Evolutionary conservation across 2,113 vertebrate genomes (phyloP).

Genomic region (Caretta caretta): DNA sequence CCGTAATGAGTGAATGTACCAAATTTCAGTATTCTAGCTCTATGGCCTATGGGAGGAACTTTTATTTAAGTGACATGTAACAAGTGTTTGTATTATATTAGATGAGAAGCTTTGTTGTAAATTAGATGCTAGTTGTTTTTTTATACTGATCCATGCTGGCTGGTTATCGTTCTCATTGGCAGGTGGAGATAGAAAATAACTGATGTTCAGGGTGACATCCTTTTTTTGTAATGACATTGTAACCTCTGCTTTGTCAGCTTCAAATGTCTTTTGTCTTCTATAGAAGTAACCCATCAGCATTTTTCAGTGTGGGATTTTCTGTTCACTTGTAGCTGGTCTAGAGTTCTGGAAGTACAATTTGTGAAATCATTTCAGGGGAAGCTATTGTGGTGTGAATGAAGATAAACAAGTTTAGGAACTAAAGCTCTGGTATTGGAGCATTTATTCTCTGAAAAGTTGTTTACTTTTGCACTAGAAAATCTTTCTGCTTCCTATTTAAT

Average conservation of each 20-base stretch:
- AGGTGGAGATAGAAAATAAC: not conserved
- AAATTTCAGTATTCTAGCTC: not conserved
- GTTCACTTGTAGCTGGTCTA: slow-evolving; percentile 25
- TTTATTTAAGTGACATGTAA: not conserved
- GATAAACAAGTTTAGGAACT: not conserved
- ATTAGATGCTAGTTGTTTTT: not conserved
- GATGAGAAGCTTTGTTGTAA: not conserved
- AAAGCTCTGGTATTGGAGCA: not conserved
- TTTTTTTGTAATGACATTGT: slow-evolving; percentile 10
- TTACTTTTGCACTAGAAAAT: not conserved
- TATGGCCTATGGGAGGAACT: not conserved
- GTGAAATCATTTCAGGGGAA: slow-evolving; percentile 30
- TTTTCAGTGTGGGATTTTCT: slow-evolving; percentile 64
- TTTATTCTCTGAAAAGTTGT: not conserved
- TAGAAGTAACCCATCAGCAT: slow-evolving; percentile 49
- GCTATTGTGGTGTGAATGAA: slow-evolving; percentile 6
- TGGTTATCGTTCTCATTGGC: not conserved
- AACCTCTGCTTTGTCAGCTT: slow-evolving; percentile 42
- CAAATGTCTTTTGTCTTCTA: slow-evolving; percentile 35
- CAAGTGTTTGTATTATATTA: not conserved
- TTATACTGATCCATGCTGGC: not conserved
- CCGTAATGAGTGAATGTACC: not conserved
- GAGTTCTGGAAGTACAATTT: slow-evolving; percentile 11
- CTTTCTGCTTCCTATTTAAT: not conserved
- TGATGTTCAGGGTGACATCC: not conserved